Evolutionary conservation across 2,888 invertebrate species (phyloP), one percentile per base, ranked within the genome.

Genomic region (Orchestes rusci): DNA sequence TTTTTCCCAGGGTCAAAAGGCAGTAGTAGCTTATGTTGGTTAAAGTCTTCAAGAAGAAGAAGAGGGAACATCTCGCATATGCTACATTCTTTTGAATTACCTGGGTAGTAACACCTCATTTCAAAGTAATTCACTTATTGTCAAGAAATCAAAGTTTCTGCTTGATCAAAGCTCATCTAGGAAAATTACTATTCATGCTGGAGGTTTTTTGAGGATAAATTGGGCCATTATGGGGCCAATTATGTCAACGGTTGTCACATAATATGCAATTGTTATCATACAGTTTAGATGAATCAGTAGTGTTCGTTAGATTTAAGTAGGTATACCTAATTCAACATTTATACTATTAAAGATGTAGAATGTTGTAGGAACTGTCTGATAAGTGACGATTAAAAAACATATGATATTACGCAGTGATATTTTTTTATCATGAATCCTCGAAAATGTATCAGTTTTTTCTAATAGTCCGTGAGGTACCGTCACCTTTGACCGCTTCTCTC

Each of bases 171-270:
- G 45, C 30, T 39, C 39, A 29, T 38, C 37, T 17, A 44, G 47
- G 19, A 48, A 47, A 36, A 20, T 44, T 2, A 16, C 20, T 8
- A 16, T 52, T 12, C 39, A 47, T 33, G 52, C 49, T 15, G 52
- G 50, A 10, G 52, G 52, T 8, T 52, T 52, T 29, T 52, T 50
- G 28, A 32, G 20, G 16, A 13, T 52, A 5, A 45, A 52, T 32
- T 45, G 50, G 43, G 43, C 42, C 7, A 47, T 52, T 27, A 29
- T 52, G 20, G 50, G 52, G 3, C 43, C 43, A 4, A 50, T 52
- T 23, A 39, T 33, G 7, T 32, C 44, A 2, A 47, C 44, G n/a
- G 45, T 50, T 4, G 44, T 50, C 16, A 43, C 47, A n/a, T n/a
- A n/a, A 1, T 52, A 52, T 35, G 41, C 41, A 15, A 48, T 52